Evolutionary conservation across 1,140 invertebrate genomes (phyloP).

Genomic region (Papilio glaucus): DNA sequence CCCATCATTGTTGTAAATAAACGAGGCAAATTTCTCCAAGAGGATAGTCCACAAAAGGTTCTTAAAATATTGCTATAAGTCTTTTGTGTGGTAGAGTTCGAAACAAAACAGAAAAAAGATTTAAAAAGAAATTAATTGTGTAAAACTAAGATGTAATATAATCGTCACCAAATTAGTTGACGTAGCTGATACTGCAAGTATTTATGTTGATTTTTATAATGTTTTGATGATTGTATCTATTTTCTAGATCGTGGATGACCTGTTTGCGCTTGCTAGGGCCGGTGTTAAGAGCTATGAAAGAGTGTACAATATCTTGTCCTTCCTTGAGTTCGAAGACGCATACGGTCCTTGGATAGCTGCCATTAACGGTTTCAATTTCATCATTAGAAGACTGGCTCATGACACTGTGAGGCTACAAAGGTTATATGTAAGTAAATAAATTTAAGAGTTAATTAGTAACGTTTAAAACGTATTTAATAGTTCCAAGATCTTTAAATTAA

Average conservation of each 20-base stretch:
- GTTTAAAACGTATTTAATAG: no score
- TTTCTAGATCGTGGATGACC: conserved; percentile 90
- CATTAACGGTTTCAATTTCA: conserved; percentile 82
- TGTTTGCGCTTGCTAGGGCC: conserved; percentile 86
- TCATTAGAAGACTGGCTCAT: conserved; percentile 63
- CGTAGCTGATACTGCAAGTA: no score
- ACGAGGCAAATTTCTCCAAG: no score
- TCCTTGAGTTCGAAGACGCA: conserved; percentile 86
- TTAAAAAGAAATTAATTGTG: no score
- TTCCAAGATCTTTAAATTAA: no score
- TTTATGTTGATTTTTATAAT: not conserved
- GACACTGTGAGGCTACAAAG: conserved; percentile 51
- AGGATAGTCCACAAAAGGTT: no score
- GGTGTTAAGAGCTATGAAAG: conserved; percentile 77
- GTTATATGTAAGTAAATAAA: conserved; percentile 52
- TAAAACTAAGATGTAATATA: no score
- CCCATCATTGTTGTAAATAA: no score
- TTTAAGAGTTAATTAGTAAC: not conserved
- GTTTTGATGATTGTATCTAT: not conserved
- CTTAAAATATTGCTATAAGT: no score
- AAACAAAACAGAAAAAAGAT: no score
- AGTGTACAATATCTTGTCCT: conserved; percentile 85
- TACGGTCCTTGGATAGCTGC: conserved; percentile 89
- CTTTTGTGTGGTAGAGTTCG: no score
- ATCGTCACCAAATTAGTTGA: no score